Conservation (phyloP, 2,888 invertebrate genomes). For the Phortica magna region DNA sequence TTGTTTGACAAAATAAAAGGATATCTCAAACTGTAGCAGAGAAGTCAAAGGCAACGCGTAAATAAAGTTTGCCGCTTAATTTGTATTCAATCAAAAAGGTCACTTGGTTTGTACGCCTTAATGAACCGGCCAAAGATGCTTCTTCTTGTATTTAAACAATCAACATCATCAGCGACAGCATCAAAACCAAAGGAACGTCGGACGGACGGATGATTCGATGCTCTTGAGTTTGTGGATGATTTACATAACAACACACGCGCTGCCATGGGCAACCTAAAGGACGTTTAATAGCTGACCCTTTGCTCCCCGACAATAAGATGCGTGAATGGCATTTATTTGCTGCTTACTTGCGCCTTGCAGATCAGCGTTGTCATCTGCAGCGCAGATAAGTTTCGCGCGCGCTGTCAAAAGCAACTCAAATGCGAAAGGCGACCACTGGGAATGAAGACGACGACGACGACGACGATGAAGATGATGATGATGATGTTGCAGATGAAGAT, state of each 20-base stretch:
- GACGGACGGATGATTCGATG: neutral
- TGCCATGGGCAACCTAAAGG: conserved; percentile 8
- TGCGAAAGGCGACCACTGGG: neutral
- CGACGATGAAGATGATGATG: neutral
- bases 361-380: conserved; percentile 2
- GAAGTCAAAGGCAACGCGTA: neutral
- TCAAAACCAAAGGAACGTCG: conserved; percentile 45
- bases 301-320: conserved; percentile 11
- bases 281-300: conserved; percentile 10
- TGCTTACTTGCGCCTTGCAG: neutral
- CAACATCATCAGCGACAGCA: conserved; percentile 65
- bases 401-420: conserved; percentile 73
- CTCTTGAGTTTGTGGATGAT: conserved; percentile 10
- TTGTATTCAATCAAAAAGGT: conserved; percentile 67
- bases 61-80: conserved; percentile 53
- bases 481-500: too few relatives aligned
- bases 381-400: conserved; percentile 44
- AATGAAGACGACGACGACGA: neutral
- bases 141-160: conserved; percentile 56
- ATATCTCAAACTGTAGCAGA: neutral
- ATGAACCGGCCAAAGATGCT: conserved; percentile 35
- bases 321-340: conserved; percentile 13
- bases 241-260: conserved; percentile 12
- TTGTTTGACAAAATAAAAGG: neutral
- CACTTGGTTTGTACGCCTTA: conserved; percentile 41